These are phyloP conservation scores for Antheraea yamamai DNA, from an alignment of 2,888 invertebrate genomes.

Conservation along the genomic window DNA sequence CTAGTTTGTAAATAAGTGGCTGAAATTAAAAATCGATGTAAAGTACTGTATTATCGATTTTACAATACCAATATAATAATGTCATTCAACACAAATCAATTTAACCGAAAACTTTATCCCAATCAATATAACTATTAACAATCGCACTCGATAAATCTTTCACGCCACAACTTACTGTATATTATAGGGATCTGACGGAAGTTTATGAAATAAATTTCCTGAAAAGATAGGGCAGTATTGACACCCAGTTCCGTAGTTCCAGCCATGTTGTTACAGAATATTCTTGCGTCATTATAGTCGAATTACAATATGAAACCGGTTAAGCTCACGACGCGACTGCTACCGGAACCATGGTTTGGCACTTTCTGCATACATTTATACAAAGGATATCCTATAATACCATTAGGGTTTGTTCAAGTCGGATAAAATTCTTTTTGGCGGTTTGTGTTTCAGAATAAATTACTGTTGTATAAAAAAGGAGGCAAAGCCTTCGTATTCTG, in stretches of 20 bases:
- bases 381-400: not conserved
- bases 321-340: slow-evolving; percentile 17
- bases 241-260: slow-evolving; percentile 43
- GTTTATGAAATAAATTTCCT: slow-evolving; percentile 39
- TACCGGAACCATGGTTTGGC: slow-evolving; percentile 18
- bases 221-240: slow-evolving; percentile 41
- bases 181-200: slow-evolving; percentile 31
- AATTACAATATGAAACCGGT: slow-evolving; percentile 12
- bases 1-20: too few relatives aligned
- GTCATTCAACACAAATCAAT: too few relatives aligned
- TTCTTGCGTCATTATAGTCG: slow-evolving; percentile 35
- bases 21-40: too few relatives aligned
- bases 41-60: too few relatives aligned
- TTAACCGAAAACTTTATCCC: not conserved
- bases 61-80: too few relatives aligned
- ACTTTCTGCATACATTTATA: slow-evolving; percentile 7
- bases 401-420: not conserved
- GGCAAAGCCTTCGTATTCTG: not conserved
- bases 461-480: not conserved
- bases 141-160: not conserved
- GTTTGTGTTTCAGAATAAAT: not conserved
- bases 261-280: slow-evolving; percentile 41
- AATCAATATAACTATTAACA: not conserved
- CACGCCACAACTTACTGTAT: not conserved
- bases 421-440: not conserved